Base-by-base conservation (phyloP, 2,888 invertebrate genomes). In the Polylopha cassiicola region DNA sequence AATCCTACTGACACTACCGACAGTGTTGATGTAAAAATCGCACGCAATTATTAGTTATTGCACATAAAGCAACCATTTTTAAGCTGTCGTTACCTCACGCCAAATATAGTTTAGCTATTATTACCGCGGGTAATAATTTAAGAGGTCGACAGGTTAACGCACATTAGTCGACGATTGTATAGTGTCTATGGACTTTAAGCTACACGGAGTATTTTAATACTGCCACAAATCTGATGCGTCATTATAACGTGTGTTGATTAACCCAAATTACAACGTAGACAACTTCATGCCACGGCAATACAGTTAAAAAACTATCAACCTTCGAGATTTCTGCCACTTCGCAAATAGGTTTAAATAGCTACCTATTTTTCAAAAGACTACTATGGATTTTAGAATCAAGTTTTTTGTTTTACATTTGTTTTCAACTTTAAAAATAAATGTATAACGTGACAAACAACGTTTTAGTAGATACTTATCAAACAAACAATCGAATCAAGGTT, bases 81-180 rank as follows among this genome's bases (percentile, higher is more conserved):
- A 22, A 33, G 21, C 8, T 13, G 9, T 14, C 14, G 21, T 38
- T 38, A 31, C 39, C 34, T 29, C 39, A 29, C 34, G 33, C 33
- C 15, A 33, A 33, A 39, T 33, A n/a, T 18, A 39, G 14, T 18
- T 14, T 33, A n/a, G n/a, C n/a, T n/a, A n/a, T n/a, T n/a, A n/a
- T 18, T 27, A 39, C 39, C 34, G 34, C 34, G 15, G 29, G 20
- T 34, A 24, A 34, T 34, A 29, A 41, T 36, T 30, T 24, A 24
- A 36, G 43, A 33, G 61, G 58, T 61, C 60, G 51, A 44, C 39
- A 55, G 58, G 58, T 57, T 68, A 69, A 65, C 59, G 60, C 45
- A 53, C 57, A 65, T 70, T 67, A 65, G 50, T 60, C 58, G 53
- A 44, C 55, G 61, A 58, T 60, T 58, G 63, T 58, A n/a, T n/a